These are phyloP conservation scores for Ashinkailepas kermadecensis DNA, from an alignment of 2,888 invertebrate genomes.

Conservation along the genomic window DNA sequence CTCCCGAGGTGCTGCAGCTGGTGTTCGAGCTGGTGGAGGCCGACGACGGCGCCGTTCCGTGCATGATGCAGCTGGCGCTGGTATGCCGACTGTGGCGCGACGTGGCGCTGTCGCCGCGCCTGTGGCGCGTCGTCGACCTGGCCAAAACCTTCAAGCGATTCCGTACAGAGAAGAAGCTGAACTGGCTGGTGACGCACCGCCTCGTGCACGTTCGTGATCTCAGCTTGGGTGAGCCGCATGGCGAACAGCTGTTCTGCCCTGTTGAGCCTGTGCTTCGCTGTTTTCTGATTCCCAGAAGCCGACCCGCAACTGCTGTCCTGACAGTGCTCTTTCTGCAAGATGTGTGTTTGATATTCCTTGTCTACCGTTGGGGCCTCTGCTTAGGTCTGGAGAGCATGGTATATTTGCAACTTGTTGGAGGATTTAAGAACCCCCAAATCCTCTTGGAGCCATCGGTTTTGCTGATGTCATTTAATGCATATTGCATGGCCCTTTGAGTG, in stretches of 20 bases:
- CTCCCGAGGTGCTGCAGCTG: neutral
- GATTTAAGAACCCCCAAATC: too few species aligned
- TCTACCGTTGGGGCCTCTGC: neutral
- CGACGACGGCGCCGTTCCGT: conserved; percentile 12
- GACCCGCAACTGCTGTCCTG: too few species aligned
- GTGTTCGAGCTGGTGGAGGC: neutral
- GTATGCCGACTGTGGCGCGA: conserved; percentile 72
- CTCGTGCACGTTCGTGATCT: conserved; percentile 63
- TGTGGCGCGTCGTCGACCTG: conserved; percentile 74
- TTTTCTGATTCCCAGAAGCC: neutral
- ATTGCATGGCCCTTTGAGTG: too few species aligned
- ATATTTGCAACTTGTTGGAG: neutral
- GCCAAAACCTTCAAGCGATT: conserved; percentile 59
- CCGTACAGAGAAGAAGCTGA: conserved; percentile 66
- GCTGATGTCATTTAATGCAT: too few species aligned
- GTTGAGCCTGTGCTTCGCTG: neutral
- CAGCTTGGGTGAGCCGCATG: conserved; percentile 58
- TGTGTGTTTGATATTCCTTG: neutral
- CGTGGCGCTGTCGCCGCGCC: conserved; percentile 57
- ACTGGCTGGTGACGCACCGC: conserved; percentile 70
- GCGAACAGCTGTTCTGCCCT: neutral
- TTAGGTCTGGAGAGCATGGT: neutral
- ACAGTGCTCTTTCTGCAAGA: neutral
- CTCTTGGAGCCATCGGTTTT: too few species aligned
- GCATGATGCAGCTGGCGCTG: conserved; percentile 51